Evolutionary conservation across 2,888 invertebrate species (phyloP).

Genomic region (Sycophila texana): DNA sequence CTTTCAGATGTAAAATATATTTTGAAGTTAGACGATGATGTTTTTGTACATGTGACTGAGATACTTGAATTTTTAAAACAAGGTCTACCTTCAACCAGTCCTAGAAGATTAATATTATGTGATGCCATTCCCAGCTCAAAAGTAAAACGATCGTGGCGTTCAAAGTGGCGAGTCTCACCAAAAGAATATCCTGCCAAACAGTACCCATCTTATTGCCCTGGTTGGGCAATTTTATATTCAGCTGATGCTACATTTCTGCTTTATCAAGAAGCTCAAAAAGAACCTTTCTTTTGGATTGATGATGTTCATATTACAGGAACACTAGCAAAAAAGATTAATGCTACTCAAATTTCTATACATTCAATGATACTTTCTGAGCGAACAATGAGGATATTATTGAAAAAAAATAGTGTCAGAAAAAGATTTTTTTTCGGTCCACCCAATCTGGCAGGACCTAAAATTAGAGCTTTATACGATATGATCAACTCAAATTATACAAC

Average conservation of each 20-base stretch:
- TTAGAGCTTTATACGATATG: slow-evolving; percentile 77
- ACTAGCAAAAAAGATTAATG: slow-evolving; percentile 78
- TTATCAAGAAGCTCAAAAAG: slow-evolving; percentile 79
- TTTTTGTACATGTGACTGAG: slow-evolving; percentile 75
- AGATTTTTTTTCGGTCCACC: slow-evolving; percentile 79
- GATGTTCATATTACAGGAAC: slow-evolving; percentile 88
- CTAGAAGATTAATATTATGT: slow-evolving; percentile 81
- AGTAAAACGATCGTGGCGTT: slow-evolving; percentile 81
- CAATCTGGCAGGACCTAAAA: slow-evolving; percentile 76
- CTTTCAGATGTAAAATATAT: slow-evolving; percentile 73
- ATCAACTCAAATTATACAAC: slow-evolving; percentile 61
- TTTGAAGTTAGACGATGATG: slow-evolving; percentile 77
- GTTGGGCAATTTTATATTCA: slow-evolving; percentile 83
- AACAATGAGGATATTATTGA: slow-evolving; percentile 68
- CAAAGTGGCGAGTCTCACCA: slow-evolving; percentile 87
- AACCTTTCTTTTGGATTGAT: slow-evolving; percentile 89
- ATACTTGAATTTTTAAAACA: slow-evolving; percentile 76
- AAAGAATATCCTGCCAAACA: slow-evolving; percentile 80
- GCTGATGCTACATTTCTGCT: slow-evolving; percentile 80
- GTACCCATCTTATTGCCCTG: slow-evolving; percentile 88
- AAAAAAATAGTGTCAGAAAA: slow-evolving; percentile 65
- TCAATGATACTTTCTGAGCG: slow-evolving; percentile 73
- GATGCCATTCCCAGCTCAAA: slow-evolving; percentile 76
- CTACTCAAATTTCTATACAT: slow-evolving; percentile 78
- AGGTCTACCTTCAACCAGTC: slow-evolving; percentile 80